A percentile compares a stretch with the other conserved stretches of the same genome.
These are phyloP conservation scores for Scrobipalpa atriplicella DNA, from an alignment of 2,888 invertebrate species.

Conservation along the genomic window DNA sequence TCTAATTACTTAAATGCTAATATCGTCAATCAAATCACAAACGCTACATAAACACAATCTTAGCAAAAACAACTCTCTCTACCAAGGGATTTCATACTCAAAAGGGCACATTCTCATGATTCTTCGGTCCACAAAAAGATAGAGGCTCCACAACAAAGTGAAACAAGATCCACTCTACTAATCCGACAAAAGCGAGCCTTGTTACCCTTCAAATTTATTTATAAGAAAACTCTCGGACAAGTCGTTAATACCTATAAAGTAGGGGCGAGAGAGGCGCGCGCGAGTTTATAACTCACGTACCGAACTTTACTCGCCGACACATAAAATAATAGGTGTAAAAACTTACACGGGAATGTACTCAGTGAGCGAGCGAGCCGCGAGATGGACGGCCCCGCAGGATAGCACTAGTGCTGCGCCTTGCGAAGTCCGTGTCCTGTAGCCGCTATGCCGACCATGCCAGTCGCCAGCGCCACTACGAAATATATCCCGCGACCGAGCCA, in stretches of 20 bases:
- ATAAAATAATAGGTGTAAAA: slow-evolving; percentile 84
- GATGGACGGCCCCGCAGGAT: slow-evolving; percentile 66
- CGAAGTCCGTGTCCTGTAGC: slow-evolving; percentile 6
- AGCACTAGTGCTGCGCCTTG: slow-evolving; percentile 24
- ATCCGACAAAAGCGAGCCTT: slow-evolving; percentile 83
- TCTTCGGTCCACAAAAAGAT: slow-evolving; percentile 72
- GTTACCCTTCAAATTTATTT: slow-evolving; percentile 84
- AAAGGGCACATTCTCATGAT: slow-evolving; percentile 61
- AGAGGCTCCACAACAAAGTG: slow-evolving; percentile 79
- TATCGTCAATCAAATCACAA: neutral
- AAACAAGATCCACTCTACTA: slow-evolving; percentile 83
- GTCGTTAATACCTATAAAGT: slow-evolving; percentile 84
- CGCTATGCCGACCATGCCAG: too few relatives aligned
- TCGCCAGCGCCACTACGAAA: neutral
- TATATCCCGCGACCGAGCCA: slow-evolving; percentile 34
- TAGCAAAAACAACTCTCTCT: neutral
- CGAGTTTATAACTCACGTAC: slow-evolving; percentile 83
- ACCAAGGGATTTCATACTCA: slow-evolving; percentile 22
- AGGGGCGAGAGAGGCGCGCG: slow-evolving; percentile 82
- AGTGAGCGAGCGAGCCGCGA: slow-evolving; percentile 75
- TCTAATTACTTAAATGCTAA: neutral
- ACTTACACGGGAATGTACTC: slow-evolving; percentile 83
- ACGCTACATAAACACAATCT: neutral
- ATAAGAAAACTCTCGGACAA: slow-evolving; percentile 84
- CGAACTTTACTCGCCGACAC: slow-evolving; percentile 83